Base-by-base conservation (phyloP, 1,140 invertebrate genomes). In the Akabosia matsudoensis region DNA sequence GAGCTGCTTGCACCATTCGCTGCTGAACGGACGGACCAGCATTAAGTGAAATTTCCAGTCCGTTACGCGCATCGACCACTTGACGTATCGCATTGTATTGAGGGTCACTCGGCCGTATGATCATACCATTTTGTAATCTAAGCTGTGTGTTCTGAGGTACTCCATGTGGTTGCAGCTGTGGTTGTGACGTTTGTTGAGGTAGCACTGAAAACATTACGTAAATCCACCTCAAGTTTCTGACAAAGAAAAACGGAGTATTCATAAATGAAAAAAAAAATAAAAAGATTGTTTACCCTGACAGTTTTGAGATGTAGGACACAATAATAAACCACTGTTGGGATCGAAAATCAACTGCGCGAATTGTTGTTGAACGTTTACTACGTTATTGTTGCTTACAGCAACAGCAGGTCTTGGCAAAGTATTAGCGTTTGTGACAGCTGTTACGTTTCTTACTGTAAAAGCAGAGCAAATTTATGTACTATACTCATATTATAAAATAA, bases 101-200 rank as follows among this genome's bases (percentile, higher is more conserved):
- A 7, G 37, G 37, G 18, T 45, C 37, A 18, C 24, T 24, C n/a
- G 54, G 54, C n/a, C 54, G 14, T n/a, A 67, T 31, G 22, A 30
- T 31, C 61, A 67, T 67, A 30, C 61, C 61, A 31, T 67, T 67
- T 67, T 67, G 61, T 7, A 67, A n/a, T 16, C 61, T 24, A 7
- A 67, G 3, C 24, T 7, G 4, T 30, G 24, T 31, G 61, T 67
- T 28, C 26, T 3, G 7, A 30, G 26, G 30, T 45, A 18, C 28
- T 67, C 13, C 26, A 67, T 7, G 24, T n/a, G 24, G 28, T 67
- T 67, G 61, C 30, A 14, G 26, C 10, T 67, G 28, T 67, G 24
- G 61, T 31, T 67, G 61, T 28, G n/a, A n/a, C n/a, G n/a, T n/a
- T n/a, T n/a, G n/a, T n/a, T n/a, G n/a, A n/a, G n/a, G n/a, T n/a